These are phyloP conservation scores for Plecturocebus donacophilus DNA, from an alignment of 2,113 vertebrate genomes.

Conservation along the genomic window DNA sequence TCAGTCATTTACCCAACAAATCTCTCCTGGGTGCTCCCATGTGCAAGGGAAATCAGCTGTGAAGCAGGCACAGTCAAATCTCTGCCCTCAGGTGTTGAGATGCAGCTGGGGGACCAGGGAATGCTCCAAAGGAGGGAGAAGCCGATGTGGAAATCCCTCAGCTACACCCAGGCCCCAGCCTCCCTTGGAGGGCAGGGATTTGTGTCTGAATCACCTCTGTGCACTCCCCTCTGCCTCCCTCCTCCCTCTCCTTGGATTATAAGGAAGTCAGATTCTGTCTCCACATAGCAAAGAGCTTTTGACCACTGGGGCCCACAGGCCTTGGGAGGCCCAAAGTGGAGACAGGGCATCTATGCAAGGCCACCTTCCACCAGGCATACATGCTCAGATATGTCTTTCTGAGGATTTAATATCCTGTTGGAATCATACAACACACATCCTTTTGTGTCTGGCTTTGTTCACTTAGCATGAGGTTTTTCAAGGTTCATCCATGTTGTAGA, in stretches of 20 bases:
- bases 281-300: not conserved
- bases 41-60: not conserved
- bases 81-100: too few species aligned
- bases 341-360: not conserved
- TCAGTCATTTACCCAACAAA: not conserved
- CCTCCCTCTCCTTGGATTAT: not conserved
- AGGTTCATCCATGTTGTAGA: not conserved
- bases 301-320: not conserved
- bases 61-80: not conserved
- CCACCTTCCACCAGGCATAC: too few species aligned
- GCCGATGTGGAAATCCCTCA: not conserved
- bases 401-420: not conserved
- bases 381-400: not conserved
- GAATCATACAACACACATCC: too few species aligned
- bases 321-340: not conserved
- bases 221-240: not conserved
- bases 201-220: not conserved
- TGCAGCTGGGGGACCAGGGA: not conserved
- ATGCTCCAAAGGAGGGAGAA: not conserved
- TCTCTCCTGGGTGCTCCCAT: not conserved
- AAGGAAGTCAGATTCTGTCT: not conserved
- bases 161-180: not conserved
- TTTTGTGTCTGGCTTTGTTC: not conserved
- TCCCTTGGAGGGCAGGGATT: not conserved
- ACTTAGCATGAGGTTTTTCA: not conserved